A percentile compares a stretch with the other conserved stretches of the same genome.
phyloP scores from a whole-genome alignment of 2,888 invertebrate species.

The Alentia gelatinosa region DNA sequence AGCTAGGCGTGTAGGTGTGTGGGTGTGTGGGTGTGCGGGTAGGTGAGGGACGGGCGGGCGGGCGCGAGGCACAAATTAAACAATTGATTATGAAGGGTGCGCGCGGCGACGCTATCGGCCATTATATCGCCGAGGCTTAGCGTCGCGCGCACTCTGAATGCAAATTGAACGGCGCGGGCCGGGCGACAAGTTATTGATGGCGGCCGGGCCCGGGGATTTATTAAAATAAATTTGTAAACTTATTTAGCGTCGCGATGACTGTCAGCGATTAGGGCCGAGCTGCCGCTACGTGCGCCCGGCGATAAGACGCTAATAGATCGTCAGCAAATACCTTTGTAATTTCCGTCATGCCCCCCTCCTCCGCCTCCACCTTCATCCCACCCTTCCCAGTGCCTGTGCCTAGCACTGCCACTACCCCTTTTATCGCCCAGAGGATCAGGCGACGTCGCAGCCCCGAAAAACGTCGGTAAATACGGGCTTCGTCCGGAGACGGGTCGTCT shows the following conservation, averaged over 20 bases:
- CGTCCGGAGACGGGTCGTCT: neutral
- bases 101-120: constrained; percentile 1
- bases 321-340: constrained; percentile 48
- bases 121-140: constrained; percentile 31
- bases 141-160: constrained; percentile 36
- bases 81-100: constrained; percentile 31
- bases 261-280: constrained; percentile 41
- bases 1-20: neutral
- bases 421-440: neutral
- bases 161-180: constrained; percentile 22
- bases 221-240: constrained; percentile 54
- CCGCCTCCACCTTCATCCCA: neutral
- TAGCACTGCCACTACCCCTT: neutral
- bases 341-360: constrained; percentile 6
- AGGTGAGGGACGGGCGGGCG: neutral
- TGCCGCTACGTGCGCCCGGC: neutral
- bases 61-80: neutral
- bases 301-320: constrained; percentile 51
- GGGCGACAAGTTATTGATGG: constrained; percentile 40
- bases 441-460: neutral
- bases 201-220: constrained; percentile 29
- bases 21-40: neutral
- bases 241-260: constrained; percentile 51
- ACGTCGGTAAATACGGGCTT: neutral
- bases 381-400: neutral